phyloP scores from a whole-genome alignment of 2,113 vertebrate genomes.

The Peromyscus leucopus region DNA sequence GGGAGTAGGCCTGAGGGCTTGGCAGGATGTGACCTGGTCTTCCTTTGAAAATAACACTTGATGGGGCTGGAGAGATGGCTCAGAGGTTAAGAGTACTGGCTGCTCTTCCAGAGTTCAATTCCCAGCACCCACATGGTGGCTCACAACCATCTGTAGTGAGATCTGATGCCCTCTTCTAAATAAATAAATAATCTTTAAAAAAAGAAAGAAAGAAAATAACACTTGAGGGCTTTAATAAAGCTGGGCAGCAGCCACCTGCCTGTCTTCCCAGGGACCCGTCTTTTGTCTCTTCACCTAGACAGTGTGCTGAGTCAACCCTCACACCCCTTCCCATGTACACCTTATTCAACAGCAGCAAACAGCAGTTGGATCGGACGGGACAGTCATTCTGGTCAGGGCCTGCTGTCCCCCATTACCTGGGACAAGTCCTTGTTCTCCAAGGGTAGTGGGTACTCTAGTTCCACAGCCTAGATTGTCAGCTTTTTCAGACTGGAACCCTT shows the following conservation, averaged over 20 bases:
- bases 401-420: not conserved
- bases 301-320: not conserved
- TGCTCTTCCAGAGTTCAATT: too few species aligned
- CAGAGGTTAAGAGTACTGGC: too few species aligned
- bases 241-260: too few species aligned
- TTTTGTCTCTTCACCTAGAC: too few species aligned
- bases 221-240: fast-evolving
- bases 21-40: too few species aligned
- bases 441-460: not conserved
- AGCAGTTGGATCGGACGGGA: not conserved
- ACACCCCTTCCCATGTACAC: fast-evolving
- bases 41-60: not conserved
- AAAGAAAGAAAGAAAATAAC: not conserved
- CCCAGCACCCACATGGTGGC: too few species aligned
- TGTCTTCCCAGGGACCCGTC: too few species aligned
- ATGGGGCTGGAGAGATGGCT: too few species aligned
- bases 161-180: too few species aligned
- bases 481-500: not conserved
- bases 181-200: too few species aligned
- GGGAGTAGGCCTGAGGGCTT: too few species aligned
- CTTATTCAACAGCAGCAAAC: fast-evolving
- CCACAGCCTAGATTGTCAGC: not conserved
- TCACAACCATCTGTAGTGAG: too few species aligned
- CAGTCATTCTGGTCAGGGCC: not conserved
- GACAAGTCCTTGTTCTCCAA: not conserved